Conservation (phyloP, 2,113 vertebrate species). For the Notechis scutatus region DNA sequence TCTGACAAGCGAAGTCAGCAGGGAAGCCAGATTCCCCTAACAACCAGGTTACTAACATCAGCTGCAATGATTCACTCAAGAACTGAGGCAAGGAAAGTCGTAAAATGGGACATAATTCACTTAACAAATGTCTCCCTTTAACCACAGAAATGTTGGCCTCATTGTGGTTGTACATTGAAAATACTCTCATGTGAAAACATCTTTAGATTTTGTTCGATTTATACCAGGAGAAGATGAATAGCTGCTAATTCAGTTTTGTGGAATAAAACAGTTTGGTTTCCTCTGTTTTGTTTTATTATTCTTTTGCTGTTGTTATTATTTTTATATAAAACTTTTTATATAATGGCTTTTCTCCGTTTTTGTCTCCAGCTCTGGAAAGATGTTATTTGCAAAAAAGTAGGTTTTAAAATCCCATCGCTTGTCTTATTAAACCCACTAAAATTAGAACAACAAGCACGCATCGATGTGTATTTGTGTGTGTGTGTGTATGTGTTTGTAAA, state of each 20-base stretch:
- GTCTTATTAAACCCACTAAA: constrained; percentile 54
- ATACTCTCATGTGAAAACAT: neutral
- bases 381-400: constrained; percentile 66
- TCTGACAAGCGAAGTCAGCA: no score
- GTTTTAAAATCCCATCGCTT: constrained; percentile 54
- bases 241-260: neutral
- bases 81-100: no score
- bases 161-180: no score
- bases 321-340: constrained; percentile 26
- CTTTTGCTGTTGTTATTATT: constrained; percentile 18
- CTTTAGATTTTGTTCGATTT: neutral
- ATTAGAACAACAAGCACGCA: constrained; percentile 1
- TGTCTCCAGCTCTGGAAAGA: constrained; percentile 61
- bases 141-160: no score
- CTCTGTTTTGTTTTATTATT: constrained; percentile 10
- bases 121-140: no score
- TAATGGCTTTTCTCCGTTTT: constrained; percentile 22
- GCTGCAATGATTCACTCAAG: no score
- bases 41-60: no score
- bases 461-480: neutral
- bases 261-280: neutral
- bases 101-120: no score
- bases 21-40: no score
- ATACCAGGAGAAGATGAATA: no score
- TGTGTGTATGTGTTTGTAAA: neutral